Conservation (phyloP, 2,888 invertebrate genomes). For the Ernsta delagoae region DNA sequence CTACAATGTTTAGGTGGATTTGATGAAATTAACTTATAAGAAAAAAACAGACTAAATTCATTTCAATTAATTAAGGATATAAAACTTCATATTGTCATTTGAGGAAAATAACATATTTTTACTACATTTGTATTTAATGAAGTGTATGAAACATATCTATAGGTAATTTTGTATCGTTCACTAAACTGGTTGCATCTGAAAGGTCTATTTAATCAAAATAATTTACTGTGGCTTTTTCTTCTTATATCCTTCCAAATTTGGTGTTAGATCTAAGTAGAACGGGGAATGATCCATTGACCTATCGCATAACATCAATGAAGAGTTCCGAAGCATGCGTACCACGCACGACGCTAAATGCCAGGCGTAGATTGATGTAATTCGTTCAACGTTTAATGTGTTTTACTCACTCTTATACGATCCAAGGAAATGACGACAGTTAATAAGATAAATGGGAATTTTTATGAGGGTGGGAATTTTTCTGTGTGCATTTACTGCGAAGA, state of each 20-base stretch:
- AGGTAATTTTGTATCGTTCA: too few species aligned
- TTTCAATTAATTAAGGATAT: too few species aligned
- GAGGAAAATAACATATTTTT: too few species aligned
- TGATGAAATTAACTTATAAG: too few species aligned
- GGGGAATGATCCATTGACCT: conserved; percentile 51
- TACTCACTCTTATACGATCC: conserved; percentile 23
- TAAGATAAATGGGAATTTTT: conserved; percentile 31
- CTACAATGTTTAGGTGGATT: too few species aligned
- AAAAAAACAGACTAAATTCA: too few species aligned
- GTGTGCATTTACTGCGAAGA: background rate
- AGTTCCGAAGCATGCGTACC: conserved; percentile 59
- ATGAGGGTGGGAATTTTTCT: conserved; percentile 16
- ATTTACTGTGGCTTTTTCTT: too few species aligned
- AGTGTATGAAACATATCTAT: too few species aligned
- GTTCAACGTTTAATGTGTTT: conserved; percentile 35
- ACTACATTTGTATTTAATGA: too few species aligned
- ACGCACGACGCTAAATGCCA: conserved; percentile 51
- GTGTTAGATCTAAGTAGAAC: conserved; percentile 37
- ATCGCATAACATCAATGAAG: conserved; percentile 54
- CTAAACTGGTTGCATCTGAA: too few species aligned
- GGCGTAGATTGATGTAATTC: conserved; percentile 43
- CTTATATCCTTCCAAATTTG: conserved; percentile 12
- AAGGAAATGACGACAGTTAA: conserved; percentile 19
- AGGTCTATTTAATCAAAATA: too few species aligned
- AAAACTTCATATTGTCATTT: too few species aligned